Evolutionary conservation across 2,113 vertebrate species (phyloP).

Genomic region (Symphodus melops): DNA sequence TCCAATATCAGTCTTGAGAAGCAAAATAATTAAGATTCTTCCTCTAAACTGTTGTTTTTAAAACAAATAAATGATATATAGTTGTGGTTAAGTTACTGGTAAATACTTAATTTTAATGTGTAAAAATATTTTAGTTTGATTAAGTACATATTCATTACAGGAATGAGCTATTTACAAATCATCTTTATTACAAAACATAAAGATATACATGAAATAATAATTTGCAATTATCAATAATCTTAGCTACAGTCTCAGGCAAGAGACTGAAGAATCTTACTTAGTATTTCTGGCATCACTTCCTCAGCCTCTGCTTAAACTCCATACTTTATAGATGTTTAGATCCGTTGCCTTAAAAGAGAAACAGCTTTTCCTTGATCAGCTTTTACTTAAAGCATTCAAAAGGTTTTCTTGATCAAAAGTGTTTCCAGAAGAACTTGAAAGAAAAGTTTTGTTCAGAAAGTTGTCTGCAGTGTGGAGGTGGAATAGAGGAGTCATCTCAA

Average conservation of each 20-base stretch:
- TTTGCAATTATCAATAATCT: too few species aligned
- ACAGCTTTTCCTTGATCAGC: slow-evolving; percentile 30
- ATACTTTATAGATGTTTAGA: background rate
- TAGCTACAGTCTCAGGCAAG: background rate
- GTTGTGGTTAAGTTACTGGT: too few species aligned
- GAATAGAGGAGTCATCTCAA: slow-evolving; percentile 43
- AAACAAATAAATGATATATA: too few species aligned
- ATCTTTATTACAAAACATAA: too few species aligned
- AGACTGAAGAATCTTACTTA: background rate
- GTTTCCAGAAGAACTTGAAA: slow-evolving; percentile 20
- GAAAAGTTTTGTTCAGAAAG: slow-evolving; percentile 17
- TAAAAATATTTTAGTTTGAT: too few species aligned
- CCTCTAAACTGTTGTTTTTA: too few species aligned
- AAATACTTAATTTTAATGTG: too few species aligned
- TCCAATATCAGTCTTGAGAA: too few species aligned
- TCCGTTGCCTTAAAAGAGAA: background rate
- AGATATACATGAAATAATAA: too few species aligned
- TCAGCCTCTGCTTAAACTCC: background rate
- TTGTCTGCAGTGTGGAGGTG: slow-evolving; percentile 35
- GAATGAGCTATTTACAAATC: too few species aligned
- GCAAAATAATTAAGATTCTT: too few species aligned
- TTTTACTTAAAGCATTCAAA: slow-evolving; percentile 15
- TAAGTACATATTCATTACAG: too few species aligned
- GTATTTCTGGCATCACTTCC: background rate
- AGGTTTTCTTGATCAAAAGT: slow-evolving; percentile 20